phyloP scores from a whole-genome alignment of 2,797 vertebrate genomes.

The Gouania willdenowi region DNA sequence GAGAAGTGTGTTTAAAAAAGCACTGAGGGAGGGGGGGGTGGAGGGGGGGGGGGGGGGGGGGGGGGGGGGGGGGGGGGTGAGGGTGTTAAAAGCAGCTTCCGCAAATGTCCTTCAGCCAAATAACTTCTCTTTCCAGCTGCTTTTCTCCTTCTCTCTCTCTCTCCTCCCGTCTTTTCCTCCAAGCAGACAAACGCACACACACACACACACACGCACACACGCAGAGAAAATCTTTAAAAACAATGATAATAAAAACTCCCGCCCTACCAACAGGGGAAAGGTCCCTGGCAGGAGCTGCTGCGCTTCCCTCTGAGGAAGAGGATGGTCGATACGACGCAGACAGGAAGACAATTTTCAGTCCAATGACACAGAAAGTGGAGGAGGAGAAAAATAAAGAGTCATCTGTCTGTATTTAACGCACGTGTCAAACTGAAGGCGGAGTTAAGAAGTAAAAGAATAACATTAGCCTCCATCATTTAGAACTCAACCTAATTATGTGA shows the following conservation, averaged over 20 bases:
- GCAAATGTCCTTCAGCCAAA: constrained; percentile 66
- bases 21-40: too few relatives aligned
- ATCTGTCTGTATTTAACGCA: too few relatives aligned
- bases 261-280: constrained; percentile 34
- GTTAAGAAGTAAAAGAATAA: too few relatives aligned
- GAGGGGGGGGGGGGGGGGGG: not conserved
- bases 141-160: constrained; percentile 2
- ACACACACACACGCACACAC: too few relatives aligned
- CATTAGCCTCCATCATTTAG: too few relatives aligned
- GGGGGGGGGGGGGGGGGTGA: not conserved
- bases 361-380: constrained; percentile 2
- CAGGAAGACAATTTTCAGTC: constrained; percentile 5
- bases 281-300: constrained; percentile 20
- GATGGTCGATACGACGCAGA: constrained; percentile 40
- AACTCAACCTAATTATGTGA: too few relatives aligned
- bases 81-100: constrained; percentile 60
- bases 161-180: not conserved
- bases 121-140: constrained; percentile 29
- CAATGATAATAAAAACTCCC: constrained; percentile 49
- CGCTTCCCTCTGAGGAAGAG: constrained; percentile 38
- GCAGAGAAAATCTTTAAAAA: constrained; percentile 60
- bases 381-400: too few relatives aligned
- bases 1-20: constrained; percentile 50
- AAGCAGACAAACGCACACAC: not conserved
- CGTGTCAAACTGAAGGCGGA: too few relatives aligned